A percentile compares a stretch with the other conserved stretches of the same genome.
These are phyloP conservation scores for Thymallus thymallus DNA, from an alignment of 2,113 vertebrate species.

Conservation along the genomic window DNA sequence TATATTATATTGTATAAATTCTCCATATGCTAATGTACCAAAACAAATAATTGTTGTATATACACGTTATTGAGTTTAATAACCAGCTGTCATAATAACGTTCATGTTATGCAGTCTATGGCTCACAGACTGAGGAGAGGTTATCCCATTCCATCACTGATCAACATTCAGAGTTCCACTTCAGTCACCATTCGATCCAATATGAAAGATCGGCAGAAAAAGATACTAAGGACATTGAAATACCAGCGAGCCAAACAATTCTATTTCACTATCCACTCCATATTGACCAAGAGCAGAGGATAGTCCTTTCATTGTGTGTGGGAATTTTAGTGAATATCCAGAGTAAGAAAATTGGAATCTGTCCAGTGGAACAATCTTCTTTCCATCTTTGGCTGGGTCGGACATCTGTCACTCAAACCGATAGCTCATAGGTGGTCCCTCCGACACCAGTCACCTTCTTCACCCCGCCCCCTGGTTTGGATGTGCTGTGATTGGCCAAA, in stretches of 20 bases:
- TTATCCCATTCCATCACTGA: conserved; percentile 21
- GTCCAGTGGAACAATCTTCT: conserved; percentile 24
- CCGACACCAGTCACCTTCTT: conserved; percentile 97
- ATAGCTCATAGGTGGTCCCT: conserved; percentile 97
- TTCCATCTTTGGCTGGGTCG: conserved; percentile 23
- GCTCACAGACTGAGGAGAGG: conserved; percentile 22
- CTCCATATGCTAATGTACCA: conserved; percentile 52
- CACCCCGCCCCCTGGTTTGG: conserved; percentile 81
- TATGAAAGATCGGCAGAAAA: conserved; percentile 49
- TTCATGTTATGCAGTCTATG: conserved; percentile 42
- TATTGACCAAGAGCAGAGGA: conserved; percentile 7
- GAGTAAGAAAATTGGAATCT: conserved; percentile 36
- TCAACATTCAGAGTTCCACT: conserved; percentile 29
- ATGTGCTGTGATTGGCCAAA: conserved; percentile 81
- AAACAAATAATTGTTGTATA: conserved; percentile 38
- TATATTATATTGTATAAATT: conserved; percentile 20
- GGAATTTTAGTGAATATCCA: conserved; percentile 45
- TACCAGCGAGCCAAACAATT: conserved; percentile 30
- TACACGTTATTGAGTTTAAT: conserved; percentile 35
- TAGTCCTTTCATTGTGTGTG: conserved; percentile 12
- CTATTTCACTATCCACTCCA: conserved; percentile 25
- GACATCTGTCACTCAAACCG: conserved; percentile 79
- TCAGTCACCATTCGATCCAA: conserved; percentile 21
- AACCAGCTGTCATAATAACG: conserved; percentile 35
- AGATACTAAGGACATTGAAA: conserved; percentile 39